A percentile compares a stretch with the other conserved stretches of the same genome.
These are phyloP conservation scores for Polypedilum pembai DNA, from an alignment of 1,140 invertebrate genomes.

Conservation along the genomic window DNA sequence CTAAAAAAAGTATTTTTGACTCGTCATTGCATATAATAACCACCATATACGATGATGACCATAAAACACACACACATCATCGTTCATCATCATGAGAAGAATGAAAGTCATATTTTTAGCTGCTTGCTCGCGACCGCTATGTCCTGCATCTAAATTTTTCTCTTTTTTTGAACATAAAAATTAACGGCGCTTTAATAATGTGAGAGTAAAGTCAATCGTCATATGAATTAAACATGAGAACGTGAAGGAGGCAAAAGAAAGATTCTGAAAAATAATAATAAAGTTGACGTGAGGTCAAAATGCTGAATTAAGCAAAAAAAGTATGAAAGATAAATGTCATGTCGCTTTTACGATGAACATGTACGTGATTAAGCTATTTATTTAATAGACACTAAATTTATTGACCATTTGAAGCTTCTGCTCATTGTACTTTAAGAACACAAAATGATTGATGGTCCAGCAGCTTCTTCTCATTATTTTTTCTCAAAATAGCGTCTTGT, in stretches of 20 bases:
- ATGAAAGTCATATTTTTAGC: neutral
- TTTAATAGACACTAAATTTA: constrained; percentile 5
- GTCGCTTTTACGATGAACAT: neutral
- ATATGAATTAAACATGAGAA: constrained; percentile 15
- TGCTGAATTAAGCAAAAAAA: neutral
- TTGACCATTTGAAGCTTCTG: constrained; percentile 9
- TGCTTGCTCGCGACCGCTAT: neutral
- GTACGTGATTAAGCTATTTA: constrained; percentile 17
- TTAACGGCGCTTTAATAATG: constrained; percentile 11
- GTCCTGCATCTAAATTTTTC: neutral
- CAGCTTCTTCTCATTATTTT: neutral
- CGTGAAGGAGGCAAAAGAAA: neutral
- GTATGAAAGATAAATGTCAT: constrained; percentile 5
- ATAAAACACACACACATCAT: neutral
- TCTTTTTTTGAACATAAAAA: constrained; percentile 8
- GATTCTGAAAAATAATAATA: too few relatives aligned
- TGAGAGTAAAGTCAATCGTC: neutral
- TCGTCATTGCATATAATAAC: constrained; percentile 3
- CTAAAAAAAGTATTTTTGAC: neutral
- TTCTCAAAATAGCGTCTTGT: neutral
- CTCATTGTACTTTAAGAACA: neutral
- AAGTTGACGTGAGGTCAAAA: neutral
- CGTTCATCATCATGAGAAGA: neutral
- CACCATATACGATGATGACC: constrained; percentile 1
- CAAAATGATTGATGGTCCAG: constrained; percentile 16